Evolutionary conservation across 2,888 invertebrate species (phyloP), one percentile per base, ranked within the genome.

Genomic region (Dryadula phaetusa): DNA sequence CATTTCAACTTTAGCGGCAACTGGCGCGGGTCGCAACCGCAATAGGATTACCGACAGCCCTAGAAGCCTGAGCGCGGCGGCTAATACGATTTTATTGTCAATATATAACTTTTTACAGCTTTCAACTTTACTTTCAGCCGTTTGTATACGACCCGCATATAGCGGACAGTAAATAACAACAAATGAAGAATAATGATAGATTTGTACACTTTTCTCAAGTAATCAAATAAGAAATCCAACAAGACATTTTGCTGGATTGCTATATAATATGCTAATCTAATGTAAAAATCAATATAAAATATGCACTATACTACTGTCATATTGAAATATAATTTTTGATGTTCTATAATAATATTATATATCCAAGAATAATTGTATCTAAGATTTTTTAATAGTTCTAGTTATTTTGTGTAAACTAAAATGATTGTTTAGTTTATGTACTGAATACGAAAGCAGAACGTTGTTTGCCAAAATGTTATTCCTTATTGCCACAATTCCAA

Each of bases 21-120:
- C 82, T 81, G 82, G 82, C 78, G 79, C 77, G 81, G 81, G 82
- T 79, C 81, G 78, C 74, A 77, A 79, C 88, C 88, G 79, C 89
- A 90, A 90, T 87, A 87, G 89, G 88, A 90, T 90, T 90, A 87
- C 84, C 79, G 78, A 81, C 83, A 85, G 79, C 84, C 82, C 82
- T 83, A 85, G 84, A 67, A 84, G 81, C 81, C 83, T 77, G 79
- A 79, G 79, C 79, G 79, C 82, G 82, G 80, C 81, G 72, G 80
- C 81, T 86, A 85, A 88, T 88, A 85, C 84, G 83, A 85, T 86
- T 84, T 82, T 81, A 84, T 81, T 85, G 84, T 83, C 82, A 77
- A 84, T 83, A 81, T 79, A 79, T 79, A 82, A 82, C 76, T 66
- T 71, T 72, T 74, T 64, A 67, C 70, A 72, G 71, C 71, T 69